Evolutionary conservation across 2,888 invertebrate species (phyloP).

Genomic region (Cactoblastis cactorum): DNA sequence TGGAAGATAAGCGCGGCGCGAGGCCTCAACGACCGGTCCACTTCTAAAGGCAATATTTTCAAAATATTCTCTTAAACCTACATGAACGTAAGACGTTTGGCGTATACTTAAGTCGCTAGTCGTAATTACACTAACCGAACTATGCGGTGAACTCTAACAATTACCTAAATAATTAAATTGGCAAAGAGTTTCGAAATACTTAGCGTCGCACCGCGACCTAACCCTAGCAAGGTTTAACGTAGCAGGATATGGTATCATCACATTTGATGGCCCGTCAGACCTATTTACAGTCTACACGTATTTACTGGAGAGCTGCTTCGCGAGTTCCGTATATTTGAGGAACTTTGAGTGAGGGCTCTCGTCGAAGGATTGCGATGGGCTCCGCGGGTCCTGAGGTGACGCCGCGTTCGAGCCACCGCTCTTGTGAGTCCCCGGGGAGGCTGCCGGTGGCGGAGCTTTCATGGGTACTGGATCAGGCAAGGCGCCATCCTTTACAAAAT

Average conservation of each 20-base stretch:
- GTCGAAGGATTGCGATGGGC: slow-evolving; percentile 84
- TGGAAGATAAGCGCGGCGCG: slow-evolving; percentile 63
- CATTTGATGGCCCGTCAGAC: slow-evolving; percentile 68
- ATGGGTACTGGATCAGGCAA: slow-evolving; percentile 86
- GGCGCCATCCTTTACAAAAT: slow-evolving; percentile 95
- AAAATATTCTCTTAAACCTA: slow-evolving; percentile 75
- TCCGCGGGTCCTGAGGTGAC: slow-evolving; percentile 78
- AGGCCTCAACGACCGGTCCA: slow-evolving; percentile 44
- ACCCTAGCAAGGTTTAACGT: slow-evolving; percentile 75
- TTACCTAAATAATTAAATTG: slow-evolving; percentile 79
- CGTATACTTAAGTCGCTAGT: slow-evolving; percentile 78
- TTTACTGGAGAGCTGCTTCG: slow-evolving; percentile 98
- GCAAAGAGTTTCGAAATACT: slow-evolving; percentile 79
- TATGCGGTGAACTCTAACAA: slow-evolving; percentile 75
- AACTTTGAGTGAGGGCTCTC: slow-evolving; percentile 98
- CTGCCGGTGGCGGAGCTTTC: slow-evolving; percentile 73
- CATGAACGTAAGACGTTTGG: slow-evolving; percentile 79
- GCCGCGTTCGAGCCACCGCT: slow-evolving; percentile 62
- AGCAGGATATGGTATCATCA: slow-evolving; percentile 91
- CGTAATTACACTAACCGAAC: slow-evolving; percentile 77
- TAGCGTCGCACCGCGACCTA: slow-evolving; percentile 75
- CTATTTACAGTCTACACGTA: slow-evolving; percentile 85
- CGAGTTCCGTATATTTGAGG: slow-evolving; percentile 98
- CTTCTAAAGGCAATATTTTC: slow-evolving; percentile 76
- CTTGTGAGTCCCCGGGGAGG: slow-evolving; percentile 66